phyloP scores from a whole-genome alignment of 1,140 invertebrate genomes.

The Solen grandis region DNA sequence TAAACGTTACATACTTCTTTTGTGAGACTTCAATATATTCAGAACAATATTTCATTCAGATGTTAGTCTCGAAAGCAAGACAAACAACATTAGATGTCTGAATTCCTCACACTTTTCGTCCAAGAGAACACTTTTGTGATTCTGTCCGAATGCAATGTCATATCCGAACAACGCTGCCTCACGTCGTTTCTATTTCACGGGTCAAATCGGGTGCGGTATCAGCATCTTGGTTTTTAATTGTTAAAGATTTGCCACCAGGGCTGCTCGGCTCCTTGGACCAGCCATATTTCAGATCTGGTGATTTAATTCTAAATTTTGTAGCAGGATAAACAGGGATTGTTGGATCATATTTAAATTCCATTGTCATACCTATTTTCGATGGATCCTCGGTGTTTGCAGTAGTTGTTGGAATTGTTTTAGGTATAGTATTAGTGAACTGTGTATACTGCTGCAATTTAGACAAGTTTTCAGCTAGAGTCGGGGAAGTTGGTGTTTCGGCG shows the following conservation, averaged over 20 bases:
- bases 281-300: constrained; percentile 41
- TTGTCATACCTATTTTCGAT: constrained; percentile 42
- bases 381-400: background rate
- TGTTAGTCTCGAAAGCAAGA: too few species aligned
- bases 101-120: too few species aligned
- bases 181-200: constrained; percentile 49
- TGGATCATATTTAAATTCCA: constrained; percentile 52
- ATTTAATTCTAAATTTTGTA: constrained; percentile 57
- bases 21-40: too few species aligned
- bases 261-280: constrained; percentile 35
- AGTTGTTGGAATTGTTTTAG: constrained; percentile 38
- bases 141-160: too few species aligned
- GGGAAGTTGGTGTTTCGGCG: background rate
- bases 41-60: too few species aligned
- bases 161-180: constrained; percentile 5
- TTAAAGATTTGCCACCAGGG: constrained; percentile 38
- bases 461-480: constrained; percentile 49
- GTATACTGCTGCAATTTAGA: constrained; percentile 54
- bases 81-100: too few species aligned
- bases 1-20: too few species aligned
- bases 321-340: constrained; percentile 38
- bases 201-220: constrained; percentile 48
- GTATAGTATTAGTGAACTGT: constrained; percentile 9
- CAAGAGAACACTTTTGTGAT: too few species aligned
- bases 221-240: constrained; percentile 51